Conservation (phyloP, 2,888 invertebrate species). For the Ceramica pisi region DNA sequence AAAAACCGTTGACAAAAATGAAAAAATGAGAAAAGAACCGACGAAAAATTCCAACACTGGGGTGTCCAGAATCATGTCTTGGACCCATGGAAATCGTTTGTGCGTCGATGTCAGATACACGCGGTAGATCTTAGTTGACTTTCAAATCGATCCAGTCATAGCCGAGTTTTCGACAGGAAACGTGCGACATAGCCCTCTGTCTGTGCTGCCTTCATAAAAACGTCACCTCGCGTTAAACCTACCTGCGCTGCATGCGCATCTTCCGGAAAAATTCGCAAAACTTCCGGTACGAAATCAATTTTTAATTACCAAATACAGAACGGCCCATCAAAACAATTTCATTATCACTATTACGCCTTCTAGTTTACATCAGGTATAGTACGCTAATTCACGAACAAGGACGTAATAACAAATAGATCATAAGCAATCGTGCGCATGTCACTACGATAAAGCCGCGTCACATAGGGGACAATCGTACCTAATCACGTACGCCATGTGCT, state of each 20-base stretch:
- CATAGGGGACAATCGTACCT: constrained; percentile 12
- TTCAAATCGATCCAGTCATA: neutral
- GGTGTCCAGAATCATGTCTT: no score
- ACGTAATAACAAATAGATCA: constrained; percentile 2
- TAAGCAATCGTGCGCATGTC: constrained; percentile 5
- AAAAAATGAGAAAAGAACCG: no score
- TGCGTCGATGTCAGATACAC: no score
- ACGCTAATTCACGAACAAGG: constrained; percentile 21
- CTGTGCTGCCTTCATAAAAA: neutral
- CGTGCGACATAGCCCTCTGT: neutral
- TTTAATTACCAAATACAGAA: neutral
- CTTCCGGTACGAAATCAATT: no score
- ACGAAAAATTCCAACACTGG: no score
- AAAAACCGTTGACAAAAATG: no score
- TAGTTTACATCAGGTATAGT: constrained; percentile 9
- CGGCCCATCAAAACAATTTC: neutral
- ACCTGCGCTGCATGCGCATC: no score
- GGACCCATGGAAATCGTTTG: no score
- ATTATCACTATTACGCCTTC: constrained; percentile 2
- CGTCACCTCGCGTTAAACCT: neutral
- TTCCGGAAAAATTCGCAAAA: no score
- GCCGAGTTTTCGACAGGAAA: neutral
- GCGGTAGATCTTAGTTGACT: neutral
- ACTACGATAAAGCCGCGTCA: constrained; percentile 29
- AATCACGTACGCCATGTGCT: constrained; percentile 50